Evolutionary conservation across 2,113 vertebrate genomes (phyloP).

Genomic region (Oreocharis arfaki): DNA sequence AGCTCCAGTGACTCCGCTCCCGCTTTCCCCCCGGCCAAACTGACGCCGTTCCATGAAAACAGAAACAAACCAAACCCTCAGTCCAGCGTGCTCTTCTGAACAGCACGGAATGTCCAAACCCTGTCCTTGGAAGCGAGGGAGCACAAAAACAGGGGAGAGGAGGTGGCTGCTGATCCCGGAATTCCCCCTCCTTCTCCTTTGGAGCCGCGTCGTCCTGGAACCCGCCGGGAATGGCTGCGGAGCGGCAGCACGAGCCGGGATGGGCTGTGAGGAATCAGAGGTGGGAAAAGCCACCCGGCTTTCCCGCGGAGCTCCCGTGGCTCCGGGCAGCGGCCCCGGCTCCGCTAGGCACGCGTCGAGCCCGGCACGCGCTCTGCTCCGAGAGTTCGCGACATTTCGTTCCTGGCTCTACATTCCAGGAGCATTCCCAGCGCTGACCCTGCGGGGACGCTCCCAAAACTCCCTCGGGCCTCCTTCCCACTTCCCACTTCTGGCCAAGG

Average conservation of each 20-base stretch:
- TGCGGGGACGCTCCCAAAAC: not conserved
- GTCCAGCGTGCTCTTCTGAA: not conserved
- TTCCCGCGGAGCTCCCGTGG: not conserved
- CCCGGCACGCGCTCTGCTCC: not conserved
- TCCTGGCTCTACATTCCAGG: accelerated
- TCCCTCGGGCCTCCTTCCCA: not conserved
- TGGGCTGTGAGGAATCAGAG: not conserved
- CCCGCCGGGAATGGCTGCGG: not conserved
- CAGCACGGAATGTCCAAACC: not conserved
- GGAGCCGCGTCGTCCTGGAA: not conserved
- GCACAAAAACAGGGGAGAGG: not conserved
- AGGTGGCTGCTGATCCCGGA: not conserved
- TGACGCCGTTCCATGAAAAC: not conserved
- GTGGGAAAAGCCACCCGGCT: not conserved
- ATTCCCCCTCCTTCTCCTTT: not conserved
- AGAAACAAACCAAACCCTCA: accelerated
- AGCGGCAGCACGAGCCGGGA: not conserved
- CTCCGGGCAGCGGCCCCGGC: not conserved
- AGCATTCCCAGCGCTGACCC: not conserved
- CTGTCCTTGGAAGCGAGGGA: not conserved
- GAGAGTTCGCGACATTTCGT: accelerated
- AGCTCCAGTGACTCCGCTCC: not conserved
- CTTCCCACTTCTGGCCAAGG: not conserved
- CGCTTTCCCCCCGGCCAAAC: not conserved
- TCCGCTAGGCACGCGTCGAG: not conserved